A percentile compares a stretch with the other conserved stretches of the same genome.
Conservation (phyloP, 2,113 vertebrate genomes). For the Tichodroma muraria region DNA sequence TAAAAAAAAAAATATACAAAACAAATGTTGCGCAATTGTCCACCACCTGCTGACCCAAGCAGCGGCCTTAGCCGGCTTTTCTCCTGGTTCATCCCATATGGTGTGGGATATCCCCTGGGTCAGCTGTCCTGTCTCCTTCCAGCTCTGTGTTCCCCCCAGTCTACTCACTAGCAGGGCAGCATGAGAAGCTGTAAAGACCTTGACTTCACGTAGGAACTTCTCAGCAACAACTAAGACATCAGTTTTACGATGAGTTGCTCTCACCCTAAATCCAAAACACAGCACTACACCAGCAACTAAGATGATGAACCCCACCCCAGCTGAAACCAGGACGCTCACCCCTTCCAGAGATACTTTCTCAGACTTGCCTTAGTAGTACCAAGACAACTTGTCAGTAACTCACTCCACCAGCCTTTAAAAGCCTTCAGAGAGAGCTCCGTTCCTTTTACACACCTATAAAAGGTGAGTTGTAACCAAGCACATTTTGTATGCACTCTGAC, state of each 20-base stretch:
- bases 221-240: not conserved
- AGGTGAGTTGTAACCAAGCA: not conserved
- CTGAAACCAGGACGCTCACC: not conserved
- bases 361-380: not conserved
- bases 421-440: not conserved
- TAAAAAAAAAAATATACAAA: not conserved
- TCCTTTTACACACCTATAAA: conserved; percentile 1
- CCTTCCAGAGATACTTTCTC: not conserved
- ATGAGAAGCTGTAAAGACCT: not conserved
- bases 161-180: not conserved
- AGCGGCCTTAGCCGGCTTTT: not conserved
- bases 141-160: not conserved
- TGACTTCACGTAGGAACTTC: not conserved
- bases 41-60: not conserved
- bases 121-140: not conserved
- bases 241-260: not conserved
- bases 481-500: not conserved
- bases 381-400: not conserved
- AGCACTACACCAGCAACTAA: not conserved
- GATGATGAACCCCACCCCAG: not conserved
- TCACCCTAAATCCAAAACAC: not conserved
- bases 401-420: not conserved
- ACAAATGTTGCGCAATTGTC: not conserved
- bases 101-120: not conserved
- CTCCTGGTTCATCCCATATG: not conserved